Percentiles rank a stretch among this genome's conserved stretches.
phyloP scores from a whole-genome alignment of 2,797 vertebrate genomes.

The Poeciliopsis gracilis region DNA sequence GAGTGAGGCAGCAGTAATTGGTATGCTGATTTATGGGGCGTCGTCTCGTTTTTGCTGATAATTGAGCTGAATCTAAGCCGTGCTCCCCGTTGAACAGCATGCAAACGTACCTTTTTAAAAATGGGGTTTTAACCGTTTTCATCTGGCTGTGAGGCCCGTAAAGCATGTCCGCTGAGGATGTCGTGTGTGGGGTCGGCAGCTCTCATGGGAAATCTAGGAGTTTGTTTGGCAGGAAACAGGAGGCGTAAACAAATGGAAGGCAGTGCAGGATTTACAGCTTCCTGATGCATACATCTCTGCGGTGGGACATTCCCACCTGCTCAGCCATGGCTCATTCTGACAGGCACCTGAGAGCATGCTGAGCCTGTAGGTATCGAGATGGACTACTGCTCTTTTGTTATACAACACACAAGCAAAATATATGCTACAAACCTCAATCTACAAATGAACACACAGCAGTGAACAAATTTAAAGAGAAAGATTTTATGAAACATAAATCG shows the following conservation, averaged over 20 bases:
- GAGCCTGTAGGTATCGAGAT: conserved; percentile 29
- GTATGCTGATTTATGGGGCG: conserved; percentile 57
- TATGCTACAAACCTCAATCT: neutral
- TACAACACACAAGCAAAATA: conserved; percentile 46
- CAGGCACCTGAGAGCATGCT: conserved; percentile 63
- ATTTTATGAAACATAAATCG: neutral
- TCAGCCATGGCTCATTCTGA: conserved; percentile 70
- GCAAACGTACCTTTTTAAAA: conserved; percentile 58
- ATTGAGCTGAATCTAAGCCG: conserved; percentile 56
- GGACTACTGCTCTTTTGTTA: conserved; percentile 37
- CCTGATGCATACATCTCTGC: conserved; percentile 71
- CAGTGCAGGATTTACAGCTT: conserved; percentile 73
- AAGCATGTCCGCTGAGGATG: conserved; percentile 64
- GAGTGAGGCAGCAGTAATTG: conserved; percentile 46
- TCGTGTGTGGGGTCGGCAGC: conserved; percentile 41
- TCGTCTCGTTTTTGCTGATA: conserved; percentile 48
- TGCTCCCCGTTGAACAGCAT: neutral
- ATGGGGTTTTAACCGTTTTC: conserved; percentile 73
- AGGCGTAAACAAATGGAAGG: conserved; percentile 76
- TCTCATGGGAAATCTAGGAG: conserved; percentile 81
- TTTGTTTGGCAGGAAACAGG: conserved; percentile 81
- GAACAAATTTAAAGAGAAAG: neutral
- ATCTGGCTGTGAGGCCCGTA: conserved; percentile 61
- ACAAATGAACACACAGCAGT: neutral
- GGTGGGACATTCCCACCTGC: conserved; percentile 73